Conservation (phyloP, 2,888 invertebrate species). For the Dermolepida albohirtum region DNA sequence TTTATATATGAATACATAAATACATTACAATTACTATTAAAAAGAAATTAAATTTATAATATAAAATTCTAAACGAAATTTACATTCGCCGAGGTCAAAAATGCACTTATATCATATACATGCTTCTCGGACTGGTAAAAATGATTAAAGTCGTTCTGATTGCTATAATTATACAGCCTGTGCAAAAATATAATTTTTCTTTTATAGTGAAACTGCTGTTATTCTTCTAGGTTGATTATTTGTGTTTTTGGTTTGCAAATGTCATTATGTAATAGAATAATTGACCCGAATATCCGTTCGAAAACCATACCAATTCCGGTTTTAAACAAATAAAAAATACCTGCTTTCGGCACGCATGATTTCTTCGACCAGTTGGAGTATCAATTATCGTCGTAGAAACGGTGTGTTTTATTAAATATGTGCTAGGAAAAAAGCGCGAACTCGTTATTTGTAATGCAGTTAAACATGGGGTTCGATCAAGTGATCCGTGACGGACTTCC, state of each 20-base stretch:
- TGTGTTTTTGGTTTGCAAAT: constrained; percentile 26
- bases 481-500: constrained; percentile 53
- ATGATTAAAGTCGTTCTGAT: not conserved
- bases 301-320: constrained; percentile 48
- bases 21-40: no score
- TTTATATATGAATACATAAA: no score
- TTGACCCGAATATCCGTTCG: constrained; percentile 47
- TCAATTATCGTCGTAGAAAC: constrained; percentile 48
- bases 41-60: not conserved
- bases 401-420: constrained; percentile 50
- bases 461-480: constrained; percentile 49
- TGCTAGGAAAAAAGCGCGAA: constrained; percentile 50
- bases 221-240: constrained; percentile 20
- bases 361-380: constrained; percentile 53
- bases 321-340: constrained; percentile 49
- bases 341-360: constrained; percentile 50
- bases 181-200: not conserved
- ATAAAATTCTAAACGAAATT: not conserved
- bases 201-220: constrained; percentile 3
- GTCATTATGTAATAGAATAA: constrained; percentile 45
- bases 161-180: not conserved
- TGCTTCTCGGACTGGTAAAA: no score
- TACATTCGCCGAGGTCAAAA: not conserved
- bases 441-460: constrained; percentile 47
- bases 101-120: not conserved